phyloP scores from a whole-genome alignment of 2,888 invertebrate species.

The Drosophila helvetica region DNA sequence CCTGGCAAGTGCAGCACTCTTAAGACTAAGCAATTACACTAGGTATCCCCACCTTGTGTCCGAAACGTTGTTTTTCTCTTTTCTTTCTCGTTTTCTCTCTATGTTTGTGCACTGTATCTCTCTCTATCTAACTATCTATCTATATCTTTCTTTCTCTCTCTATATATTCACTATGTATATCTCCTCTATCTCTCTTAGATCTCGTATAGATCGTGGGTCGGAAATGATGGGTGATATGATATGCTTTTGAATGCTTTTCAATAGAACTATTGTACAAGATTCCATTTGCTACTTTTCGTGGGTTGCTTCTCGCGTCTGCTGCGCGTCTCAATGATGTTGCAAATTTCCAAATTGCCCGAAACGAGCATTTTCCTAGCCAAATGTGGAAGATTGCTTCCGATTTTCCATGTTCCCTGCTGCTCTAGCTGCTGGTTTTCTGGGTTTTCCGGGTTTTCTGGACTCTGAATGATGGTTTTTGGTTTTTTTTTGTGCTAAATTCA shows the following conservation, averaged over 20 bases:
- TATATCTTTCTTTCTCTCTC: slow-evolving; percentile 21
- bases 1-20: slow-evolving; percentile 68
- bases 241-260: slow-evolving; percentile 52
- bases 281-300: slow-evolving; percentile 76
- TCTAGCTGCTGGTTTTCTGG: slow-evolving; percentile 11
- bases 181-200: slow-evolving; percentile 63
- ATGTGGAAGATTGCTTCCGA: slow-evolving; percentile 37
- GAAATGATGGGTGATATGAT: neutral
- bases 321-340: slow-evolving; percentile 69
- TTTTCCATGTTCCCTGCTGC: slow-evolving; percentile 36
- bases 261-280: slow-evolving; percentile 80
- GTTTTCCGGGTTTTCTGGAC: slow-evolving; percentile 1
- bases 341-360: slow-evolving; percentile 74
- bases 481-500: neutral
- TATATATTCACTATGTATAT: slow-evolving; percentile 9
- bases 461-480: too few species aligned
- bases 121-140: slow-evolving; percentile 19
- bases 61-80: slow-evolving; percentile 45
- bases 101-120: slow-evolving; percentile 25
- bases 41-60: slow-evolving; percentile 80
- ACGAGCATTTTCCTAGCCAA: slow-evolving; percentile 48
- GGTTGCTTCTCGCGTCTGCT: slow-evolving; percentile 53
- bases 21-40: slow-evolving; percentile 82
- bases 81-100: slow-evolving; percentile 17
- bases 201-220: slow-evolving; percentile 65